Base-by-base conservation (phyloP, 2,797 vertebrate species). In the Peromyscus eremicus region DNA sequence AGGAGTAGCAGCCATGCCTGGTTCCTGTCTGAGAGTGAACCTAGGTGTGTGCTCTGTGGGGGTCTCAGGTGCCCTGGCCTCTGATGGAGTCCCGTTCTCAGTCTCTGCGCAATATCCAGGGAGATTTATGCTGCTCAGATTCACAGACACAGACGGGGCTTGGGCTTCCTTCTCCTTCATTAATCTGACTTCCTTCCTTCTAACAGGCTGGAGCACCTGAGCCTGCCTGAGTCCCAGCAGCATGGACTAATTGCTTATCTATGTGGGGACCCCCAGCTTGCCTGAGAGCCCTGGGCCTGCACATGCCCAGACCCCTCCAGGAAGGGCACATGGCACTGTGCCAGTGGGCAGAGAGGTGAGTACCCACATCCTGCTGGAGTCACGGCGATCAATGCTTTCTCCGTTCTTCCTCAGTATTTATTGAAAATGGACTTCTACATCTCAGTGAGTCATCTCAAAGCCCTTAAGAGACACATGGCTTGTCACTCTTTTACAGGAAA, bases 91-190 rank as follows among this genome's bases (percentile, higher is more conserved):
- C 68, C 81, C 77, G 66, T 91, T 92, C 92, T 89, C 82, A 68
- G 95, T 85, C 21, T 55, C 52, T 29, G 21, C 2, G 27, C 49
- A 5, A 1, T 82, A 89, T 75, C 81, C 19, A 3, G 91, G 34
- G 84, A 95, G 95, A 83, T 55, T 85, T n/a, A 79, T 64, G 81
- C 88, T 7, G 32, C 11, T 8, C 17, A 92, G 87, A 84, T 16
- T 4, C 66, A 11, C 7, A 2, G 85, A 40, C 93, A 0, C 0
- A 17, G 10, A 6, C 0, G 10, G 10, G 4, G 62, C 43, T 62
- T 49, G 21, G 62, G 6, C 62, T 89, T 91, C 96, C 94, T 88
- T 70, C 71, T 43, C 76, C 6, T 32, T 23, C 95, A 77, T 96
- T 49, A 64, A 81, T 94, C 96, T 66, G 25, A 1, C 46, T 21